Percentiles rank a stretch among this genome's conserved stretches.
Evolutionary conservation across 2,113 vertebrate genomes (phyloP).

Genomic region (Gavialis gangeticus): DNA sequence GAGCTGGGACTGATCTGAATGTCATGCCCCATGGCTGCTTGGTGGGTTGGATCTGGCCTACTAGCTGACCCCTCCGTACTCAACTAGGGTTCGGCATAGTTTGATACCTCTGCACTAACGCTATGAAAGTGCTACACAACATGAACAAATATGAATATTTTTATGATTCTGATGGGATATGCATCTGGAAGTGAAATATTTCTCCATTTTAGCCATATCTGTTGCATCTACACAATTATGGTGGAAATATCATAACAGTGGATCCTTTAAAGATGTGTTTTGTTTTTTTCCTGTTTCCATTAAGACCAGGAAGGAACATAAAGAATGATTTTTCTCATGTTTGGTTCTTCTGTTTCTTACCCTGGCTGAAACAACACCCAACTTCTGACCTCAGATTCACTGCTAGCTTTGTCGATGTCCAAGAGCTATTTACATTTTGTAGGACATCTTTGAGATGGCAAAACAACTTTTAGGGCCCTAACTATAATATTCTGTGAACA

Average conservation of each 20-base stretch:
- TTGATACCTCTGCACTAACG: too few species aligned
- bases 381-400: background rate
- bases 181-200: background rate
- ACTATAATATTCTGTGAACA: background rate
- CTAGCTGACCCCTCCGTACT: too few species aligned
- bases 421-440: background rate
- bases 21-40: too few species aligned
- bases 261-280: rapidly evolving
- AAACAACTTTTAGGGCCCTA: background rate
- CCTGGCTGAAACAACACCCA: rapidly evolving
- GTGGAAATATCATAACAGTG: background rate
- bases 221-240: background rate
- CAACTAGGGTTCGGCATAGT: too few species aligned
- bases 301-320: background rate
- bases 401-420: background rate
- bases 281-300: background rate
- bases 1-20: too few species aligned
- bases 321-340: background rate
- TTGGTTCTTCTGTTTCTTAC: background rate
- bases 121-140: too few species aligned
- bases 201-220: background rate
- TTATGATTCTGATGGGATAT: too few species aligned
- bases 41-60: too few species aligned
- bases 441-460: background rate
- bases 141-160: too few species aligned